A percentile compares a stretch with the other conserved stretches of the same genome.
Evolutionary conservation across 2,888 invertebrate genomes (phyloP).

Genomic region (Synanthedon tipuliformis): DNA sequence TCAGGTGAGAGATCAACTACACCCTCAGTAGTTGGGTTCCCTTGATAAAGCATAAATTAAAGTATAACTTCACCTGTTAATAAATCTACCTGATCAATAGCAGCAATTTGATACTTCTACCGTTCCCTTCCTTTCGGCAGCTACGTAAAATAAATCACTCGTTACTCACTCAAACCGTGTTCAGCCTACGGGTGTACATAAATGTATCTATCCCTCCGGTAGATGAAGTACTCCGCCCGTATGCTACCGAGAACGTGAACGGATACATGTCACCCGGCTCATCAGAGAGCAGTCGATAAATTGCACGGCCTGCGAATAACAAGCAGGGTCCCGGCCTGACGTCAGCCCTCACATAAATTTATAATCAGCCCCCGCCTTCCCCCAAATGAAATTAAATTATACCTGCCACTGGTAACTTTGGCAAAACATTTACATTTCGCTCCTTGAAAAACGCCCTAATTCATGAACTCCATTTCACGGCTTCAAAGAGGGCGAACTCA

Average conservation of each 20-base stretch:
- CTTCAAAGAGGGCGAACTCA: constrained; percentile 20
- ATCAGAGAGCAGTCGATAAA: constrained; percentile 46
- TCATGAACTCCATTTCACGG: constrained; percentile 34
- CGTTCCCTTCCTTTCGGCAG: too few relatives aligned
- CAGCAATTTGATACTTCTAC: too few relatives aligned
- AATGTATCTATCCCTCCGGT: not conserved
- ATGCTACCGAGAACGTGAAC: constrained; percentile 17
- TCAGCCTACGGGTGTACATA: not conserved
- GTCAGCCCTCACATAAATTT: constrained; percentile 59
- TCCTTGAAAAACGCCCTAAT: constrained; percentile 40
- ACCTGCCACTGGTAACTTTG: constrained; percentile 51
- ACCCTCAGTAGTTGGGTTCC: too few relatives aligned
- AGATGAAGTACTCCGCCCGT: not conserved
- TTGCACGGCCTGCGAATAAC: constrained; percentile 49
- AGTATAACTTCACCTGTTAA: too few relatives aligned
- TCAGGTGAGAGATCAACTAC: too few relatives aligned
- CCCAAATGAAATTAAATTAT: constrained; percentile 61
- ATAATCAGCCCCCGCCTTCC: constrained; percentile 57
- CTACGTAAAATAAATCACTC: not conserved
- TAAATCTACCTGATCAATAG: too few relatives aligned
- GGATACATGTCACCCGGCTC: constrained; percentile 33
- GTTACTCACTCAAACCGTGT: not conserved
- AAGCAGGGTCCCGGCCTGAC: constrained; percentile 35
- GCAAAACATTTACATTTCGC: constrained; percentile 54
- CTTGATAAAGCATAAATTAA: too few relatives aligned